Evolutionary conservation across 2,888 invertebrate genomes (phyloP).

Genomic region (Dicroscelio sp.): DNA sequence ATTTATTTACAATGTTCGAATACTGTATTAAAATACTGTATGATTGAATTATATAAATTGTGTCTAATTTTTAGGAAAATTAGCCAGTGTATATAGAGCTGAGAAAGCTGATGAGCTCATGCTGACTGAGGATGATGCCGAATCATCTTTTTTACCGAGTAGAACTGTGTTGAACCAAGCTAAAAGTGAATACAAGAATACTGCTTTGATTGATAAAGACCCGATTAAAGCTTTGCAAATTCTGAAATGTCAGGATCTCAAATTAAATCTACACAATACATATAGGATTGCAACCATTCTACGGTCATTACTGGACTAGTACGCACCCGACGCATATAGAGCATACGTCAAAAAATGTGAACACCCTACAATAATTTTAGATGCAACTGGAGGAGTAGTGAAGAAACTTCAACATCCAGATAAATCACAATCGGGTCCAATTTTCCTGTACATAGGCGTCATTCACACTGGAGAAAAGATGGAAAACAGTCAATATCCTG

Average conservation of each 20-base stretch:
- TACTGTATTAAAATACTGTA: neutral
- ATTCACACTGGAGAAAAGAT: neutral
- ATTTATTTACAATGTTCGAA: neutral
- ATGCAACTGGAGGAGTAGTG: neutral
- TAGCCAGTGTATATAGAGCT: neutral
- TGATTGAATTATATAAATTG: constrained; percentile 8
- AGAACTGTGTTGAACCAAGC: constrained; percentile 3
- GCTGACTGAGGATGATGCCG: neutral
- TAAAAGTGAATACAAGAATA: neutral
- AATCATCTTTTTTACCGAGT: neutral
- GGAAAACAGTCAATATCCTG: constrained; percentile 1
- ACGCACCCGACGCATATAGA: neutral
- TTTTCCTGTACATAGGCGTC: constrained; percentile 4
- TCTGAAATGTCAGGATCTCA: neutral
- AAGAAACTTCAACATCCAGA: neutral
- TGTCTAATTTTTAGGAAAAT: constrained; percentile 6
- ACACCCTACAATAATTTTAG: neutral
- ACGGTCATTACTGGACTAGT: neutral
- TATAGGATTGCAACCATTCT: neutral
- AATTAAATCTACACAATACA: neutral
- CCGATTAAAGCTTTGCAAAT: neutral
- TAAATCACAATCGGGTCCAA: neutral
- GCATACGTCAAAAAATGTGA: neutral
- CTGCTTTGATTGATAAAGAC: neutral
- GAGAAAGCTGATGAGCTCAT: constrained; percentile 11